Conservation (phyloP, 2,888 invertebrate genomes). For the Chesias legatella region DNA sequence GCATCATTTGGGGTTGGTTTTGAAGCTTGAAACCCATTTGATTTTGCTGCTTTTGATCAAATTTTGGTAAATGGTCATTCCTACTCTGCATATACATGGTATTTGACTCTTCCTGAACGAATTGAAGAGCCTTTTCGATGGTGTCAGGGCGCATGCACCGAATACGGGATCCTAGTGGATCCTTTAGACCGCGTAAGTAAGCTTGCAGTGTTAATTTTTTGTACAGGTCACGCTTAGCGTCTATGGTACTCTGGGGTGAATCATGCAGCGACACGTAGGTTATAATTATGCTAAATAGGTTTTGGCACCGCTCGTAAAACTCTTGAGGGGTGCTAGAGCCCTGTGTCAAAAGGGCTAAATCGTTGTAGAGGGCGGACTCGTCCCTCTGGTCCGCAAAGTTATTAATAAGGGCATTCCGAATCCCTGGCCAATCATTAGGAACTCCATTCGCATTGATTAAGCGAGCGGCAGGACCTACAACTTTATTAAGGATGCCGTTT, state of each 20-base stretch:
- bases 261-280: slow-evolving; percentile 28
- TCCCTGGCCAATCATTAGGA: slow-evolving; percentile 26
- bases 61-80: no score
- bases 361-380: slow-evolving; percentile 28
- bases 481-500: slow-evolving; percentile 26
- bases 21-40: no score
- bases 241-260: slow-evolving; percentile 17
- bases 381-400: slow-evolving; percentile 31
- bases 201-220: slow-evolving; percentile 30
- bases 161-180: slow-evolving; percentile 30
- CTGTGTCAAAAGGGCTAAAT: slow-evolving; percentile 24
- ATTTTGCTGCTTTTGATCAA: no score
- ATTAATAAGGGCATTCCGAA: slow-evolving; percentile 26
- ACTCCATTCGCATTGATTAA: slow-evolving; percentile 31
- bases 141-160: slow-evolving; percentile 32
- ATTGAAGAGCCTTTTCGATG: slow-evolving; percentile 30
- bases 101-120: slow-evolving; percentile 30
- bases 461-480: slow-evolving; percentile 27
- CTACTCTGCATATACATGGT: slow-evolving; percentile 26
- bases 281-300: slow-evolving; percentile 30
- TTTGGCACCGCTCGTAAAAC: slow-evolving; percentile 29
- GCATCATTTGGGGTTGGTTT: no score
- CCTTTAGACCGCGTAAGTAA: slow-evolving; percentile 26
- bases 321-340: slow-evolving; percentile 25
- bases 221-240: slow-evolving; percentile 23